A percentile compares a stretch with the other conserved stretches of the same genome.
These are phyloP conservation scores for Morphnarchus princeps DNA, from an alignment of 2,113 vertebrate species.

Conservation along the genomic window DNA sequence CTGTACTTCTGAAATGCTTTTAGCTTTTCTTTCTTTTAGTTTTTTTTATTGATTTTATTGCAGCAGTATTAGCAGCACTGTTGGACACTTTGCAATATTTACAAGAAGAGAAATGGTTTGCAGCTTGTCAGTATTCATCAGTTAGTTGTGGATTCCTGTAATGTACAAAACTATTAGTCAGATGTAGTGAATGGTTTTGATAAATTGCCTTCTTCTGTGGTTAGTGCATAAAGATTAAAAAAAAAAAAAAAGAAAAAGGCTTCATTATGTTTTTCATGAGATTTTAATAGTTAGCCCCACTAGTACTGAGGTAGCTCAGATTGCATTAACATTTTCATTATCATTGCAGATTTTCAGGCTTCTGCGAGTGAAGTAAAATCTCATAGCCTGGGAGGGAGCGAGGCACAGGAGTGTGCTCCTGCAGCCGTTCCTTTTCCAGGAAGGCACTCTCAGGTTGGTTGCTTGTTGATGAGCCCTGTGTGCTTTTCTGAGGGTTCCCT, in stretches of 20 bases:
- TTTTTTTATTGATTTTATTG: constrained; percentile 1
- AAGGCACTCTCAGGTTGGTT: background rate
- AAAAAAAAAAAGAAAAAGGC: background rate
- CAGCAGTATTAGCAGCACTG: background rate
- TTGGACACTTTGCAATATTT: constrained; percentile 36
- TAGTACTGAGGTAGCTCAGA: background rate
- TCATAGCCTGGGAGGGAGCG: background rate
- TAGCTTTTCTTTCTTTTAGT: background rate
- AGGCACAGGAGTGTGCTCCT: background rate
- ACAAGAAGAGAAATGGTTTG: constrained; percentile 7
- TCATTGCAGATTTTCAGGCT: background rate
- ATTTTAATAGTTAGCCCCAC: constrained; percentile 33
- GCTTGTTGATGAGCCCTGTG: background rate
- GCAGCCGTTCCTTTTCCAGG: background rate
- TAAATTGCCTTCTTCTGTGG: constrained; percentile 33
- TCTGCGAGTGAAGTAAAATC: background rate
- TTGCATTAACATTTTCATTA: constrained; percentile 25
- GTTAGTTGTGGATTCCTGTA: constrained; percentile 14
- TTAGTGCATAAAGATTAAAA: background rate
- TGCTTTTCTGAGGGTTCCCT: background rate
- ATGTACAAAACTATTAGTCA: constrained; percentile 45
- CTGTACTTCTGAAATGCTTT: background rate
- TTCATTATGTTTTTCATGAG: constrained; percentile 54
- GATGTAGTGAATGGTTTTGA: constrained; percentile 41
- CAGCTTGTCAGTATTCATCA: constrained; percentile 40